Conservation (phyloP, 2,888 invertebrate genomes). For the Pilophorus perplexus region DNA sequence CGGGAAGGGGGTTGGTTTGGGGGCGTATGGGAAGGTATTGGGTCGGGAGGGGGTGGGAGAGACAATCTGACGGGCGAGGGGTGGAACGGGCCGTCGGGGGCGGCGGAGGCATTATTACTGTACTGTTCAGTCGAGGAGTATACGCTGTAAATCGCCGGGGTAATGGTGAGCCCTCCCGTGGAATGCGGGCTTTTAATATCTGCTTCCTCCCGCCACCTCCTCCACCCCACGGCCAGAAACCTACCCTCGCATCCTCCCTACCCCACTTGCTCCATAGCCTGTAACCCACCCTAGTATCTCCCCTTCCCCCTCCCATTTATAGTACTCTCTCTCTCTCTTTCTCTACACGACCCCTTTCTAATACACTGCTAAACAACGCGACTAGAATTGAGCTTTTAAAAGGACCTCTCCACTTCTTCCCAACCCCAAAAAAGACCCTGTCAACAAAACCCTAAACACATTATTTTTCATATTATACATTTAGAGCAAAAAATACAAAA, state of each 20-base stretch:
- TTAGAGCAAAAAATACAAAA: too few relatives aligned
- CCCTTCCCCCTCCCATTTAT: too few relatives aligned
- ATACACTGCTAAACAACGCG: slow-evolving; percentile 34
- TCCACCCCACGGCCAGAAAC: not conserved
- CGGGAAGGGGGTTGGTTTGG: not conserved
- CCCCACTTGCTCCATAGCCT: too few relatives aligned
- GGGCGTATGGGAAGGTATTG: not conserved
- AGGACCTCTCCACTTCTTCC: slow-evolving; percentile 2
- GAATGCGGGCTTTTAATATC: slow-evolving; percentile 38
- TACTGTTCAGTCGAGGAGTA: slow-evolving; percentile 30
- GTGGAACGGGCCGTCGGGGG: not conserved
- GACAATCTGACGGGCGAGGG: too few relatives aligned
- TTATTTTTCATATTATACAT: too few relatives aligned
- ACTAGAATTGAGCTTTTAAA: slow-evolving; percentile 27
- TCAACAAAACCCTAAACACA: too few relatives aligned
- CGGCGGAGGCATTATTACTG: slow-evolving; percentile 24
- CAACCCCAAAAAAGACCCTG: not conserved
- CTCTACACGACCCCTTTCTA: slow-evolving; percentile 23
- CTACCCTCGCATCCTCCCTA: not conserved
- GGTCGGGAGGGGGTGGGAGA: not conserved
- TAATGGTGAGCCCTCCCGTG: slow-evolving; percentile 33
- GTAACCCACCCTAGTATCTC: not conserved
- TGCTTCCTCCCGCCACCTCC: not conserved
- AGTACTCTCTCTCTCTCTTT: too few relatives aligned
- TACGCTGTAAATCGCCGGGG: slow-evolving; percentile 34